Conservation (phyloP, 2,797 vertebrate species). For the Poeciliopsis turneri region DNA sequence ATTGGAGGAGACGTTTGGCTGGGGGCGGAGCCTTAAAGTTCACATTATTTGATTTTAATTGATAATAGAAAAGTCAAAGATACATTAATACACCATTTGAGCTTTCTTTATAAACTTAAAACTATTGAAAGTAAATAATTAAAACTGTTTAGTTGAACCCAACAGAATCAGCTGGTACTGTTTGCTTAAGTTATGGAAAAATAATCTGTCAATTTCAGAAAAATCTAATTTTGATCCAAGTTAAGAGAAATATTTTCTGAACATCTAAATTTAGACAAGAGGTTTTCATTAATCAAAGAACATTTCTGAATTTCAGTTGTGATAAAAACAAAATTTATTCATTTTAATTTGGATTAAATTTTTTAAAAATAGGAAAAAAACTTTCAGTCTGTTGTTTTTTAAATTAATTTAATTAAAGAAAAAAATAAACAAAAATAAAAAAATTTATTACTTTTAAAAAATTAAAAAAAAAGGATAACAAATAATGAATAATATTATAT, state of each 20-base stretch:
- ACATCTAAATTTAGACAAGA: neutral
- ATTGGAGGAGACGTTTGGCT: conserved; percentile 50
- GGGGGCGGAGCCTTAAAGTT: conserved; percentile 28
- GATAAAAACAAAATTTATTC: neutral
- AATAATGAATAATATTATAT: too few species aligned
- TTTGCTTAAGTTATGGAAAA: neutral
- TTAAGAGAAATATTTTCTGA: neutral
- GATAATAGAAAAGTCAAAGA: neutral
- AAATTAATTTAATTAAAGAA: neutral
- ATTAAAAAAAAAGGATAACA: too few species aligned
- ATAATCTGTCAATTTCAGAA: neutral
- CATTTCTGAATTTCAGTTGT: neutral
- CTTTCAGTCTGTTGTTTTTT: neutral
- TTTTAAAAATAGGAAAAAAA: neutral
- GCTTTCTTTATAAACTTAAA: neutral
- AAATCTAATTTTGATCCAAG: neutral
- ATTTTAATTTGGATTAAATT: neutral
- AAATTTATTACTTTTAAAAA: too few species aligned
- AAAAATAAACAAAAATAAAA: neutral
- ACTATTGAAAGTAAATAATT: neutral
- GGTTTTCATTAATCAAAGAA: neutral
- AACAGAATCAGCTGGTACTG: neutral
- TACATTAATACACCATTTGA: neutral
- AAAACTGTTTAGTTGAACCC: neutral
- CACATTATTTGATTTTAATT: neutral